Evolutionary conservation across 2,113 vertebrate genomes (phyloP).

Genomic region (Melospiza melodia): DNA sequence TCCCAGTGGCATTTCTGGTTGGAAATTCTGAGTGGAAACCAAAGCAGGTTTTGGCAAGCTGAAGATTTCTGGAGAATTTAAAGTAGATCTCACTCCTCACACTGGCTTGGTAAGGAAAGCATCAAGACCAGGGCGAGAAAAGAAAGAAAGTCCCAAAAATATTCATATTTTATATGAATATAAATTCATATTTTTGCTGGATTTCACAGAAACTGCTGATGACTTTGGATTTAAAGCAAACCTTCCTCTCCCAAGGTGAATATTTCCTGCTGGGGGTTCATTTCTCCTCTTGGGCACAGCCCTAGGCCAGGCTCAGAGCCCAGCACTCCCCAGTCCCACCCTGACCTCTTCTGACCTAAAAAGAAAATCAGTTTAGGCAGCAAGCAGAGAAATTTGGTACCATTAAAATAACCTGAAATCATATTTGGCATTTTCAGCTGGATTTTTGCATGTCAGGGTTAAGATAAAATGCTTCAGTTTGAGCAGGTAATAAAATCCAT

Average conservation of each 20-base stretch:
- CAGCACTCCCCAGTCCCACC: conserved; percentile 11
- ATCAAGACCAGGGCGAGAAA: accelerated
- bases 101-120: not conserved
- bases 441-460: accelerated
- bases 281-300: not conserved
- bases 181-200: not conserved
- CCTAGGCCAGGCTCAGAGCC: not conserved
- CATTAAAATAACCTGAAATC: not conserved
- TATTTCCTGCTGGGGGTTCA: not conserved
- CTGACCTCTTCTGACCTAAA: conserved; percentile 54
- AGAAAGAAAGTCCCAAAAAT: not conserved
- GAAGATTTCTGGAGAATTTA: not conserved
- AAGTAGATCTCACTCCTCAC: not conserved
- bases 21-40: not conserved
- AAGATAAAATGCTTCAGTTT: not conserved
- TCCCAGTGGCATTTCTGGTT: not conserved
- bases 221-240: not conserved
- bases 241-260: not conserved
- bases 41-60: not conserved
- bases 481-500: not conserved
- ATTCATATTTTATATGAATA: not conserved
- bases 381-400: too few species aligned
- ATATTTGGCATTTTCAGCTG: not conserved
- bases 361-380: not conserved
- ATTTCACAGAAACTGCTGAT: not conserved